Base-by-base conservation (phyloP, 1,140 invertebrate genomes). In the Cotesia chilonis region DNA sequence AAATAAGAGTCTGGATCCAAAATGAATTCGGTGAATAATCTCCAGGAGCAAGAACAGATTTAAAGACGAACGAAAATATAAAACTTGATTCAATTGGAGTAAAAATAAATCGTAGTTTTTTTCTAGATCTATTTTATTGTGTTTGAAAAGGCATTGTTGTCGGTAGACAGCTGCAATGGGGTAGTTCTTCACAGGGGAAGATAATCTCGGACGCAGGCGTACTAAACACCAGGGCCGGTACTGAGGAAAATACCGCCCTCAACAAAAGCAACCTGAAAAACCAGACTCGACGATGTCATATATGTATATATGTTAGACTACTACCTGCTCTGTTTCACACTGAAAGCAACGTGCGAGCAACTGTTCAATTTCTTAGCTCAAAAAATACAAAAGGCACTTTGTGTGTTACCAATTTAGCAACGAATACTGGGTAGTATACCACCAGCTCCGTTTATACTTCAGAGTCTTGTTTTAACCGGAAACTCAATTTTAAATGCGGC, bases 111-210 rank as follows among this genome's bases (percentile, higher is more conserved):
- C 20, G 1, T 20, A 65, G 6, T 66, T 37, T 36, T 35, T 64
- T 4, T 14, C 4, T 4, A 2, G n/a, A 14, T 64, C 14, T 35
- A 17, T 57, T 41, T 38, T 37, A 38, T 20, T 17, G 10, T n/a
- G 12, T 9, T 14, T 14, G 12, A 64, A 36, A 71, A 36, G 12
- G 60, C 7, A 64, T 65, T 65, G 70, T 71, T 71, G 70, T 64
- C 14, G 51, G 60, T 17, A 55, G 60, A 71, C 70, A 71, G 70
- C 61, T 71, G 70, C 57, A 28, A 51, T 4, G 52, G 70, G 70
- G 61, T 71, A 47, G 41, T 51, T 55, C 47, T 17, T 10, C 47
- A 63, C 28, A 52, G 41, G 70, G 70, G 70, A 65, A 17, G 60
- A 14, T 71, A 54, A 66, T 36, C 51, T 12, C n/a, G 2, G 52